phyloP scores from a whole-genome alignment of 2,888 invertebrate species.

The Drosophila mimica region DNA sequence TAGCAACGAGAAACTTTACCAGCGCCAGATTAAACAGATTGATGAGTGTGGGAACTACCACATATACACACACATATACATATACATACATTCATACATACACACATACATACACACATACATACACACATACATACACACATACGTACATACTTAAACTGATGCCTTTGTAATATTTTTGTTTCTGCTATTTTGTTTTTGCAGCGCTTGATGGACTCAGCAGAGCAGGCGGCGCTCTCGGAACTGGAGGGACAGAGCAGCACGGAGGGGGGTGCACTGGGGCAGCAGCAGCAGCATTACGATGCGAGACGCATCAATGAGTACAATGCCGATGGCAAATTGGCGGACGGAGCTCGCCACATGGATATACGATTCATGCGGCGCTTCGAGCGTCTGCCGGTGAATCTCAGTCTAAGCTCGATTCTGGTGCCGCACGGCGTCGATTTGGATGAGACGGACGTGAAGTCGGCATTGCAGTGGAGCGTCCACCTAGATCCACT shows the following conservation, averaged over 20 bases:
- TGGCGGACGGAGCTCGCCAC: constrained; percentile 89
- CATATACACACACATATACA: background rate
- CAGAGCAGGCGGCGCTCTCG: constrained; percentile 93
- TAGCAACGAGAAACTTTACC: constrained; percentile 53
- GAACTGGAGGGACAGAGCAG: constrained; percentile 86
- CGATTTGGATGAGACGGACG: constrained; percentile 87
- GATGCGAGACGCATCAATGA: constrained; percentile 93
- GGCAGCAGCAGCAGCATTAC: constrained; percentile 87
- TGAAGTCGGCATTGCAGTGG: constrained; percentile 97
- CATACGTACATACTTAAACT: background rate
- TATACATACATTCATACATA: background rate
- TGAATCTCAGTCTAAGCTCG: constrained; percentile 93
- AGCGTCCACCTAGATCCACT: constrained; percentile 95
- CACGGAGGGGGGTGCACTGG: constrained; percentile 44
- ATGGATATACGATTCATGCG: constrained; percentile 91
- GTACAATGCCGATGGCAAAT: constrained; percentile 90
- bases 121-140: background rate
- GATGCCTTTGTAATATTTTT: background rate
- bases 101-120: background rate
- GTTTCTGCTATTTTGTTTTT: constrained; percentile 63
- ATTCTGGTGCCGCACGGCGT: constrained; percentile 91
- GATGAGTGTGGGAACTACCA: constrained; percentile 38
- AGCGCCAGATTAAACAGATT: constrained; percentile 64
- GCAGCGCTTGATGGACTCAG: constrained; percentile 96
- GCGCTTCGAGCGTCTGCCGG: constrained; percentile 94